Evolutionary conservation across 1,140 invertebrate species (phyloP), one percentile per base, ranked within the genome.

Genomic region (Drosophila orosa): DNA sequence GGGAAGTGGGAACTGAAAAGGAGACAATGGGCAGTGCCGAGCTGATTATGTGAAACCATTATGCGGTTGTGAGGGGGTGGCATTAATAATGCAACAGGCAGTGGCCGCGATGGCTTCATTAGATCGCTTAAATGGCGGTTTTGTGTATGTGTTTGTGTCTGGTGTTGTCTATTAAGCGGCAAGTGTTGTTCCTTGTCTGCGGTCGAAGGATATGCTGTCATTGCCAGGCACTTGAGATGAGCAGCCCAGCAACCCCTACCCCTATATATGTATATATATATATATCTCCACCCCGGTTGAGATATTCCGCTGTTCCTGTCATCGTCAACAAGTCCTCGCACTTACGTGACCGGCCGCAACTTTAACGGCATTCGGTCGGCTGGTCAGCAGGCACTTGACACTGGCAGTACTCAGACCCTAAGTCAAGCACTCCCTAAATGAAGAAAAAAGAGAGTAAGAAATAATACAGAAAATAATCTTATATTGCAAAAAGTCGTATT

Each of bases 41-140:
- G 47, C n/a, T 37, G 50, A 48, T 63, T 63, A 57, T 45, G 50
- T 50, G 24, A 29, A 25, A 33, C 45, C 55, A 73, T 60, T 73
- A 56, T 19, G 35, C 29, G 12, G 10, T 7, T 29, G 10, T 22
- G 5, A 25, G 50, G 58, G 35, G 44, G 52, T 22, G 60, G 61
- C 47, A 75, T 76, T 76, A 75, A 67, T 76, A 75, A 76, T 76
- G 72, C 54, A 58, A 55, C 42, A 47, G 57, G 57, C 52, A 63
- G n/a, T 25, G 44, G 63, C 27, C 13, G 29, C 57, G 61, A 75
- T 76, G 73, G 61, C 61, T 75, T 59, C 47, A 76, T 76, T 75
- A 59, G 45, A 67, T 75, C 73, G 61, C 58, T 76, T 76, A 67
- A 76, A 76, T 76, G 61, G 61, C 35, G 57, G 54, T 65, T 75